phyloP scores from a whole-genome alignment of 2,797 vertebrate genomes.

The Diglossa cyanea region DNA sequence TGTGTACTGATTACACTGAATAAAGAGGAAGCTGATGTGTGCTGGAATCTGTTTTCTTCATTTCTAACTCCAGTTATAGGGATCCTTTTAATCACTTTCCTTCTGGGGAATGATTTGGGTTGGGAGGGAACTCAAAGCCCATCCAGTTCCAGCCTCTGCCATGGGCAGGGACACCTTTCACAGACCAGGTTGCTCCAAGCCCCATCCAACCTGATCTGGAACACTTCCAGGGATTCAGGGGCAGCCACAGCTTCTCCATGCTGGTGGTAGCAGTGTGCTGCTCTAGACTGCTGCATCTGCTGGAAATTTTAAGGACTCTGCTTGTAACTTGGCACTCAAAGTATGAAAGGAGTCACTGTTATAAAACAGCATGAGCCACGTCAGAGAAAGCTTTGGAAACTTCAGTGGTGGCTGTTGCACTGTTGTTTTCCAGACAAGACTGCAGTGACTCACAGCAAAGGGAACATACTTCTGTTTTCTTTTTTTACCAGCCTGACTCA shows the following conservation, averaged over 20 bases:
- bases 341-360: neutral
- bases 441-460: neutral
- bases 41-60: neutral
- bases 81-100: neutral
- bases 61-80: accelerated
- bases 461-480: neutral
- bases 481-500: slow-evolving; percentile 44
- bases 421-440: neutral
- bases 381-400: neutral
- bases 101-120: neutral
- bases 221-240: neutral
- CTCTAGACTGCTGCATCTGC: neutral
- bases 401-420: neutral
- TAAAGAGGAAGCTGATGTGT: neutral
- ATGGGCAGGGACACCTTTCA: neutral
- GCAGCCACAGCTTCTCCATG: neutral
- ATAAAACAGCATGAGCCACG: neutral
- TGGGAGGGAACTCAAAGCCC: neutral
- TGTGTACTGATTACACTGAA: neutral
- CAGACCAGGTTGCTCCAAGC: neutral
- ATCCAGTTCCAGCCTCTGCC: neutral
- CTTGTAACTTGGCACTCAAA: neutral
- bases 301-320: neutral
- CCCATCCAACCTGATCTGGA: accelerated
- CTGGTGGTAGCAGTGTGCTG: neutral